Conservation (phyloP, 1,140 invertebrate genomes). For the Pollicipes pollicipes region DNA sequence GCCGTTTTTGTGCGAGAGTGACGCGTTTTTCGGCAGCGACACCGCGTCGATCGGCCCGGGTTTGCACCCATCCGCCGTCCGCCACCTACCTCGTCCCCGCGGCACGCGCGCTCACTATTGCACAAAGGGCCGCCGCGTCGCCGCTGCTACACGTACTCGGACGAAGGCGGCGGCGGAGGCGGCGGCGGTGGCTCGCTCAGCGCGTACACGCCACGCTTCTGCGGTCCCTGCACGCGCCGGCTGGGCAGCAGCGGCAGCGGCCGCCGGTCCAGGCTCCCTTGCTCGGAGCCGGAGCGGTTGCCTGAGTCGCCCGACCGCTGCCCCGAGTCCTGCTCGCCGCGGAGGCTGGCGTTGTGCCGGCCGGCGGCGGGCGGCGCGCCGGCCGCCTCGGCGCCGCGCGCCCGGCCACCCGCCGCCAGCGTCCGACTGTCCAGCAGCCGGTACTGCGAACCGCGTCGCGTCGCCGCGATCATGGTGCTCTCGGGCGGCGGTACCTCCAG, state of each 20-base stretch:
- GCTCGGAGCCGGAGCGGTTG: too few relatives aligned
- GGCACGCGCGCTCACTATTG: too few relatives aligned
- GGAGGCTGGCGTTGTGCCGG: slow-evolving; percentile 5
- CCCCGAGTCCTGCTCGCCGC: neutral
- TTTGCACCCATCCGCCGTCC: too few relatives aligned
- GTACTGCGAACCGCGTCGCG: slow-evolving; percentile 1
- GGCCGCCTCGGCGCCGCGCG: slow-evolving; percentile 5
- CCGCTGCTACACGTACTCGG: slow-evolving; percentile 14
- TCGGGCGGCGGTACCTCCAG: neutral
- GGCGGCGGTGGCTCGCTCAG: slow-evolving; percentile 14
- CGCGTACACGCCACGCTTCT: slow-evolving; percentile 17
- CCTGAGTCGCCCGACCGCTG: too few relatives aligned
- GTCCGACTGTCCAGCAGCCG: too few relatives aligned
- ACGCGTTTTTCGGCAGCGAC: too few relatives aligned
- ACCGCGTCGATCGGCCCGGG: too few relatives aligned
- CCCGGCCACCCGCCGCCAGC: neutral
- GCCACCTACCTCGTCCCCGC: too few relatives aligned
- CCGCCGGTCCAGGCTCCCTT: slow-evolving; percentile 6
- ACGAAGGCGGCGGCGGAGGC: slow-evolving; percentile 11
- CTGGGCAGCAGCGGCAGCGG: slow-evolving; percentile 20
- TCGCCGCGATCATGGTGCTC: slow-evolving; percentile 5
- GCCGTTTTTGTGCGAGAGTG: too few relatives aligned
- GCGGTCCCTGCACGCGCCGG: slow-evolving; percentile 17
- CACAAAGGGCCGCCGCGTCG: too few relatives aligned
- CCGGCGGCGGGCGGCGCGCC: slow-evolving; percentile 5